phyloP scores from a whole-genome alignment of 2,113 vertebrate genomes.

The Chionomys nivalis region DNA sequence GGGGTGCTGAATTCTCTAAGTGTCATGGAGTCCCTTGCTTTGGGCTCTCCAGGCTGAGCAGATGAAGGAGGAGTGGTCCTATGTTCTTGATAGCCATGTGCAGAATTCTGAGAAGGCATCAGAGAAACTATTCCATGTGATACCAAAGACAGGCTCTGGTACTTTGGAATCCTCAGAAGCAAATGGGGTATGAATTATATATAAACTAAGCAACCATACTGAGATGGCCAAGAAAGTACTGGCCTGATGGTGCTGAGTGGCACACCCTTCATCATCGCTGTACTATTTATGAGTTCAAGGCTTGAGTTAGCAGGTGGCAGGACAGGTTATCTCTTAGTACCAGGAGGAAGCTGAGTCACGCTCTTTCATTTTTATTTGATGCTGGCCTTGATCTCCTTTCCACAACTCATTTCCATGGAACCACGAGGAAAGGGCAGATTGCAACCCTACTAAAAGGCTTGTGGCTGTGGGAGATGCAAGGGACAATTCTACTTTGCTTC shows the following conservation, averaged over 20 bases:
- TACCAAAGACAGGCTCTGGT: not conserved
- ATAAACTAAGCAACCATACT: slow-evolving; percentile 20
- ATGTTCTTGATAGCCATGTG: not conserved
- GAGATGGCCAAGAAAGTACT: not conserved
- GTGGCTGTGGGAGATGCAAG: not conserved
- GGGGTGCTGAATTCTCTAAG: not conserved
- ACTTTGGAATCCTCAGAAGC: not conserved
- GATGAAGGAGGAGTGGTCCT: not conserved
- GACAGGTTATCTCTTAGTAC: not conserved
- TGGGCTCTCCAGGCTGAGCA: not conserved
- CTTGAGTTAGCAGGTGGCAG: not conserved
- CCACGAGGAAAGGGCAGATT: not conserved
- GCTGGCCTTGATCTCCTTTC: not conserved
- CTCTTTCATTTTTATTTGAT: slow-evolving; percentile 42
- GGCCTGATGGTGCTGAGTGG: slow-evolving; percentile 1
- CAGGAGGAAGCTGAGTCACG: not conserved
- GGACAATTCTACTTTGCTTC: not conserved
- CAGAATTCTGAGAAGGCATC: not conserved
- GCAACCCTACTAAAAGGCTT: not conserved
- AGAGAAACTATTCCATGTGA: not conserved
- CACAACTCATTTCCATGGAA: not conserved
- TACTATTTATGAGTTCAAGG: not conserved
- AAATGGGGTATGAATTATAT: slow-evolving; percentile 30
- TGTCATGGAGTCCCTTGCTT: not conserved
- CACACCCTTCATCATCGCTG: not conserved